phyloP scores from a whole-genome alignment of 2,888 invertebrate species.

The Portevinia maculata region DNA sequence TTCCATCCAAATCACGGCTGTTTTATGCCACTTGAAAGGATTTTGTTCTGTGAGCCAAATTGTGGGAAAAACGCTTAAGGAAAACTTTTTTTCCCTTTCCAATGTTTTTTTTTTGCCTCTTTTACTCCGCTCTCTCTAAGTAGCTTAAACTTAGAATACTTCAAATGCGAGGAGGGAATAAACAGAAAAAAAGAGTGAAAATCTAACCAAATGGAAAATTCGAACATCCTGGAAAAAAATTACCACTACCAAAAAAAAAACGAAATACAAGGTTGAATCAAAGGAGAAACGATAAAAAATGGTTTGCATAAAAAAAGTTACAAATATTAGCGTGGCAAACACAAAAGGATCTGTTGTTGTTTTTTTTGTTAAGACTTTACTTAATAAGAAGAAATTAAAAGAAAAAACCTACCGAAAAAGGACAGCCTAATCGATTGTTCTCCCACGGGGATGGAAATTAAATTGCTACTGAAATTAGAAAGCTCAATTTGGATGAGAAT shows the following conservation, averaged over 20 bases:
- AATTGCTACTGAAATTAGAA: conserved; percentile 24
- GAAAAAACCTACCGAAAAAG: conserved; percentile 12
- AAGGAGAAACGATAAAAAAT: conserved; percentile 14
- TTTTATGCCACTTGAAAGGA: conserved; percentile 55
- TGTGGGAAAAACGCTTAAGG: conserved; percentile 39
- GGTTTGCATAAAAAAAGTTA: conserved; percentile 35
- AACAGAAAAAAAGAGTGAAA: conserved; percentile 28
- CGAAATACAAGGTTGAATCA: conserved; percentile 10
- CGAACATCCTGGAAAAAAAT: conserved; percentile 53
- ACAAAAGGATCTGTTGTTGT: conserved; percentile 16
- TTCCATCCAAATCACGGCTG: conserved; percentile 50
- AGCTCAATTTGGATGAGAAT: conserved; percentile 2
- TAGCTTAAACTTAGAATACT: conserved; percentile 30
- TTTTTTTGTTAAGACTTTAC: neutral
- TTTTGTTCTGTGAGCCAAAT: conserved; percentile 27
- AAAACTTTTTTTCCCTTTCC: conserved; percentile 31
- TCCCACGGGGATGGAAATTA: conserved; percentile 20
- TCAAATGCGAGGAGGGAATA: conserved; percentile 11
- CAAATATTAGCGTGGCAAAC: conserved; percentile 42
- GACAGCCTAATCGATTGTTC: conserved; percentile 45
- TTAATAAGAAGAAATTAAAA: conserved; percentile 10
- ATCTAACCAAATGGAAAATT: conserved; percentile 66
- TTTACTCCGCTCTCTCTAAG: conserved; percentile 18
- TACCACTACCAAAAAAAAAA: neutral
- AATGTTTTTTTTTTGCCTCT: neutral